Conservation (phyloP, 2,888 invertebrate species). For the Xestia ashworthii region DNA sequence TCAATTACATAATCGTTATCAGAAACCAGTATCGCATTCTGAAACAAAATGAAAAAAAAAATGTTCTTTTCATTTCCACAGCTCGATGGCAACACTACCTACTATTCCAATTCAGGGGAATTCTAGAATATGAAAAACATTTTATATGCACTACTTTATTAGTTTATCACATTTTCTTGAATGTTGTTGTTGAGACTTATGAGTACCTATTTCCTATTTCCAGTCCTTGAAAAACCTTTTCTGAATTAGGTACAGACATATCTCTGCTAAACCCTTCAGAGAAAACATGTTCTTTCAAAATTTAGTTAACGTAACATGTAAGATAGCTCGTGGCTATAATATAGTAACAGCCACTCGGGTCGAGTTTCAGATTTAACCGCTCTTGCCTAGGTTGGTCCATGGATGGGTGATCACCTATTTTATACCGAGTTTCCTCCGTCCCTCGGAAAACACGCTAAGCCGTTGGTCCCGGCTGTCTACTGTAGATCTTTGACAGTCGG, state of each 20-base stretch:
- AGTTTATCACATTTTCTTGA: slow-evolving; percentile 5
- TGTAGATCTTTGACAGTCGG: too few relatives aligned
- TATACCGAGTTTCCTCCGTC: too few relatives aligned
- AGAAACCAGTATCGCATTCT: neutral
- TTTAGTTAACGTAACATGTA: neutral
- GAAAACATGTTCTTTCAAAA: neutral
- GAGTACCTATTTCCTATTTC: slow-evolving; percentile 1
- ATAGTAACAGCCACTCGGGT: too few relatives aligned
- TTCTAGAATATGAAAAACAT: neutral
- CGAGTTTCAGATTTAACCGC: too few relatives aligned
- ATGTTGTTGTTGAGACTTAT: neutral
- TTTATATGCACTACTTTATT: neutral
- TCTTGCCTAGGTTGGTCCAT: too few relatives aligned
- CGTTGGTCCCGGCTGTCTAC: too few relatives aligned
- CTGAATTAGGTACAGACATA: neutral
- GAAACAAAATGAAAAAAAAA: neutral
- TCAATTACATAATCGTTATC: slow-evolving; percentile 21
- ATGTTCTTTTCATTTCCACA: neutral
- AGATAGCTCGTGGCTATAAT: too few relatives aligned
- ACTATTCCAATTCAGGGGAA: neutral
- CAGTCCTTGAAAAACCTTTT: neutral
- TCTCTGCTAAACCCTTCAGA: neutral
- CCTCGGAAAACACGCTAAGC: too few relatives aligned
- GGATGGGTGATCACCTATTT: too few relatives aligned
- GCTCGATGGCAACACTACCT: slow-evolving; percentile 1